Conservation (phyloP, 2,797 vertebrate genomes). For the Melanotaenia parkinsoni region DNA sequence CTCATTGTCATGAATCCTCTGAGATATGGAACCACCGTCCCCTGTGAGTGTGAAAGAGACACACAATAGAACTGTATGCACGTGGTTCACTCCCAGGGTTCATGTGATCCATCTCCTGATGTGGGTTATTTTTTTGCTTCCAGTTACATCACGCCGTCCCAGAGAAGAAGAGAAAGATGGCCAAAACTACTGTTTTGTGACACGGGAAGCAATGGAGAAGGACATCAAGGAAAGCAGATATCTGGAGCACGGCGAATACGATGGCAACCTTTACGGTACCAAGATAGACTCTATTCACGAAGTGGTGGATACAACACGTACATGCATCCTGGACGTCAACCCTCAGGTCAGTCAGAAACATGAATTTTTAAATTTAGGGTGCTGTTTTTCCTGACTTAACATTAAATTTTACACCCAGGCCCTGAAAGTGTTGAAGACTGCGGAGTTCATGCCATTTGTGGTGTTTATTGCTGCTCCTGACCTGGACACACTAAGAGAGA, state of each 20-base stretch:
- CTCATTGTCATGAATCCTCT: constrained; percentile 94
- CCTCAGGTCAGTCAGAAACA: constrained; percentile 86
- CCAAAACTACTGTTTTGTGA: constrained; percentile 94
- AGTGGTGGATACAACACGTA: constrained; percentile 90
- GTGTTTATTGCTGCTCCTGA: constrained; percentile 98
- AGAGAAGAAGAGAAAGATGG: constrained; percentile 95
- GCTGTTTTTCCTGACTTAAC: neutral
- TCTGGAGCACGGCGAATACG: constrained; percentile 97
- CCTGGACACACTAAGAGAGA: constrained; percentile 92
- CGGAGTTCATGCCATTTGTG: constrained; percentile 98
- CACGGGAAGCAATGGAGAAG: constrained; percentile 90
- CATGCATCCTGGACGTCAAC: constrained; percentile 98
- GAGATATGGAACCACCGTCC: constrained; percentile 95
- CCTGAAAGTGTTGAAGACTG: constrained; percentile 94
- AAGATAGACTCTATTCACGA: constrained; percentile 98
- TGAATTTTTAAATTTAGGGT: neutral
- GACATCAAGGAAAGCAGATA: constrained; percentile 94
- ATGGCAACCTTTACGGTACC: constrained; percentile 97
- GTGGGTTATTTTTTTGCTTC: constrained; percentile 2
- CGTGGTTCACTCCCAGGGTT: neutral
- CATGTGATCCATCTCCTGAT: constrained; percentile 9
- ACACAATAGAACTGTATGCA: neutral
- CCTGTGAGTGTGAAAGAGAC: constrained; percentile 85
- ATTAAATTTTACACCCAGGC: constrained; percentile 81
- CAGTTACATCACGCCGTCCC: constrained; percentile 94